Percentiles rank a stretch among this genome's conserved stretches.
These are phyloP conservation scores for Ciconia maguari DNA, from an alignment of 2,113 vertebrate genomes.

Conservation along the genomic window DNA sequence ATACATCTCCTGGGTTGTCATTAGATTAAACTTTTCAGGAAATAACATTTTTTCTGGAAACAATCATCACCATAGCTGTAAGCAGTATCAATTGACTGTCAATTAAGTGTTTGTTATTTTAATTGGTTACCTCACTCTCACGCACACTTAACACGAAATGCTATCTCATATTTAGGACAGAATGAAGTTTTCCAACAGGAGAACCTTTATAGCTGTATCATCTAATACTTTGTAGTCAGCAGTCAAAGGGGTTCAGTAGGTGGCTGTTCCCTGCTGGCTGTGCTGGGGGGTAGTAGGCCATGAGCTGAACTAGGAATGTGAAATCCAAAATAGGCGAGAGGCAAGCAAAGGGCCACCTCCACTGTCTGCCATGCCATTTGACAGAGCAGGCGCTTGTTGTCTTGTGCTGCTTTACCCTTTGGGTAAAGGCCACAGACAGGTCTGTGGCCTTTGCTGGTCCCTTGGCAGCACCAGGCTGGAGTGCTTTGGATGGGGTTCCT, in stretches of 20 bases:
- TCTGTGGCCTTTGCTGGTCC: not conserved
- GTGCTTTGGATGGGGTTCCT: not conserved
- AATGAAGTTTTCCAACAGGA: not conserved
- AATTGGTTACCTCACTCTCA: not conserved
- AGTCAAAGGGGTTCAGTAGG: not conserved
- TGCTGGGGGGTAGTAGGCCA: fast-evolving
- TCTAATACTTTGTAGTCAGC: not conserved
- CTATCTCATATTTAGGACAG: not conserved
- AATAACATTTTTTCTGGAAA: not conserved
- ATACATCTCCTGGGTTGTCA: not conserved
- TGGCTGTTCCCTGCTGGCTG: not conserved
- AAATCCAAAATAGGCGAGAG: not conserved
- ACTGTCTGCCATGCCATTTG: not conserved
- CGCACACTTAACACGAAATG: not conserved
- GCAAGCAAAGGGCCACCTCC: not conserved
- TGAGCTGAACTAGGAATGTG: fast-evolving
- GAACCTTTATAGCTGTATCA: not conserved
- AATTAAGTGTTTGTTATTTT: not conserved
- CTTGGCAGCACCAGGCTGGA: fast-evolving
- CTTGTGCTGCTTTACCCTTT: not conserved
- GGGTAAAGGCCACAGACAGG: no score
- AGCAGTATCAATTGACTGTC: not conserved
- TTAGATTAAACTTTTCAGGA: not conserved
- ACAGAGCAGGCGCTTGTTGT: not conserved
- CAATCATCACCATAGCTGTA: not conserved